phyloP scores from a whole-genome alignment of 2,797 vertebrate species.

The Macropodus opercularis region DNA sequence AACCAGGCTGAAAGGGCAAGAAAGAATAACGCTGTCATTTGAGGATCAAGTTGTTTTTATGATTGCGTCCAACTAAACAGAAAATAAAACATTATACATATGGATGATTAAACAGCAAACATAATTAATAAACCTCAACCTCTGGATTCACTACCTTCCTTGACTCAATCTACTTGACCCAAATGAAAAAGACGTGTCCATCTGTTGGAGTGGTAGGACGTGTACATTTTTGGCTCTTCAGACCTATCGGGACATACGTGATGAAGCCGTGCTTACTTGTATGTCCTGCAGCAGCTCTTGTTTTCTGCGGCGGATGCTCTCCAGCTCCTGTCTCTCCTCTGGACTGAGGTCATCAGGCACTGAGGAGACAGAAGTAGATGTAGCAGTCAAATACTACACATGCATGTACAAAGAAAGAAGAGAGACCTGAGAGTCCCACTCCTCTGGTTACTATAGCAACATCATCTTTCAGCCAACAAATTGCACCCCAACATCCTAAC shows the following conservation, averaged over 20 bases:
- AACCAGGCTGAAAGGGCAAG: background rate
- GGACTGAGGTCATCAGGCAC: slow-evolving; percentile 94
- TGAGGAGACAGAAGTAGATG: slow-evolving; percentile 52
- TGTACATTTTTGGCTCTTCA: too few species aligned
- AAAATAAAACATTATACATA: too few species aligned
- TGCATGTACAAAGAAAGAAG: background rate
- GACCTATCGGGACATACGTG: background rate
- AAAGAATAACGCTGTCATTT: too few species aligned
- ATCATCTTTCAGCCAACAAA: slow-evolving; percentile 48
- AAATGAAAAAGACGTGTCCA: too few species aligned
- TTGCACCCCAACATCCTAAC: slow-evolving; percentile 14
- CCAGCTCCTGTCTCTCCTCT: slow-evolving; percentile 93
- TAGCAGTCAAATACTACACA: slow-evolving; percentile 16
- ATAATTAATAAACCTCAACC: too few species aligned
- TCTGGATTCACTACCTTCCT: too few species aligned
- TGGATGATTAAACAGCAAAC: too few species aligned
- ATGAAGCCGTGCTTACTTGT: slow-evolving; percentile 81
- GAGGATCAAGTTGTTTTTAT: too few species aligned
- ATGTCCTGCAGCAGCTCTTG: slow-evolving; percentile 96
- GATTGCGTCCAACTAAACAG: too few species aligned
- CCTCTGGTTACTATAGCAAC: slow-evolving; percentile 59
- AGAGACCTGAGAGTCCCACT: slow-evolving; percentile 50
- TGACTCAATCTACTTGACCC: too few species aligned
- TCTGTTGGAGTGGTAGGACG: too few species aligned
- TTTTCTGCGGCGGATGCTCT: slow-evolving; percentile 93